Base-by-base conservation (phyloP, 2,888 invertebrate species). In the Eumacrocentrus americanus region DNA sequence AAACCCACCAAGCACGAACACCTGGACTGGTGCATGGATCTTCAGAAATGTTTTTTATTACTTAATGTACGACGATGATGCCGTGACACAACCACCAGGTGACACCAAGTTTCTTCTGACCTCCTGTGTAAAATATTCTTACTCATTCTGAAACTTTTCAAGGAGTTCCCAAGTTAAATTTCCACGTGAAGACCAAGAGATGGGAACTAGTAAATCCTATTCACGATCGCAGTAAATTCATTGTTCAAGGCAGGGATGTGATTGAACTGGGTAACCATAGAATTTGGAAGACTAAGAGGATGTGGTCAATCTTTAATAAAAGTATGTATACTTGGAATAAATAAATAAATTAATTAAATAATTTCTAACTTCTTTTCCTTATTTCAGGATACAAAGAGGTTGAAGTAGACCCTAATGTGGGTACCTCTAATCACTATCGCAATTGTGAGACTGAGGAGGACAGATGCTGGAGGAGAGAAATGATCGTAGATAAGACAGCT, bases 21-120 rank as follows among this genome's bases (percentile, higher is more conserved):
- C 44, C 0, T 71, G 74, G 5, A 76, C 72, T 1, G 81, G 81
- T 4, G 80, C 80, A 2, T 84, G 81, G 60, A 71, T 82, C 16
- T 83, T 84, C 71, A 80, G 82, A 57, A 83, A 84, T 64, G 81
- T 81, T 1, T 85, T 85, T 71, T 84, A 83, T 69, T 82, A 82
- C 58, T 74, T 81, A 2, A 80, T 81, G 66, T 83, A 83, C 67
- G 76, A 76, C 37, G 81, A 82, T 53, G 83, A 84, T 61, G 72
- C 76, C 29, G 74, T 73, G 50, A 77, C 75, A 55, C 72, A 75
- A 0, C 76, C 77, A 2, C 55, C 64, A 2, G 76, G 78, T 62
- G 64, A 65, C n/a, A n/a, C n/a, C n/a, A n/a, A 4, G 78, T 79
- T 63, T 72, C 76, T n/a, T 4, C 63, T 73, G 23, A 48, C 37